Evolutionary conservation across 2,888 invertebrate genomes (phyloP).

Genomic region (Drosophila leonis): DNA sequence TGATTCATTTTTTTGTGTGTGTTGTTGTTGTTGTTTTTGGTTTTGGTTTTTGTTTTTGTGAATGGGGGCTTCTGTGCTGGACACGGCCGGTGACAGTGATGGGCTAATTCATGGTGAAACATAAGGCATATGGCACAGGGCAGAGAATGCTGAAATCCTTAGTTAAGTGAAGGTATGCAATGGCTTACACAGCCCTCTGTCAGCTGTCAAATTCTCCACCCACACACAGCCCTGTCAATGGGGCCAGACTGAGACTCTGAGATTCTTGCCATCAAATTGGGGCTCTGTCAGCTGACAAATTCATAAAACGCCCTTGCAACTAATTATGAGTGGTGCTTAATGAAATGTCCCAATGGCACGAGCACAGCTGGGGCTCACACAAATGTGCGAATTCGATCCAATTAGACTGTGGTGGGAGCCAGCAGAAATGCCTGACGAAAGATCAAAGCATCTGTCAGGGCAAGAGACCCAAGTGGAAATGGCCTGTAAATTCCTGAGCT

Average conservation of each 20-base stretch:
- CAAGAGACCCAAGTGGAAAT: background rate
- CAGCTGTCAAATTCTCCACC: slow-evolving; percentile 22
- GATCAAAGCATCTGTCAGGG: background rate
- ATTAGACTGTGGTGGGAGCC: background rate
- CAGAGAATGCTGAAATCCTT: slow-evolving; percentile 8
- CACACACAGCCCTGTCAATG: background rate
- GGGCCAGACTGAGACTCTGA: background rate
- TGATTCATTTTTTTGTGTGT: slow-evolving; percentile 7
- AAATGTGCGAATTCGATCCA: slow-evolving; percentile 1
- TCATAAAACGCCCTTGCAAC: slow-evolving; percentile 37
- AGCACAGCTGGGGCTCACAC: background rate
- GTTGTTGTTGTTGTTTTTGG: background rate
- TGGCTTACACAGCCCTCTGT: slow-evolving; percentile 12
- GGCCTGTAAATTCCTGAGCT: background rate
- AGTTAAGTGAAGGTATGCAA: slow-evolving; percentile 30
- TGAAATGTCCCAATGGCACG: slow-evolving; percentile 5
- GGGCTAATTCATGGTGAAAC: slow-evolving; percentile 65
- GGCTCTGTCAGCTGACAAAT: slow-evolving; percentile 45
- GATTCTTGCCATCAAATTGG: background rate
- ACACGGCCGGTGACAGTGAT: slow-evolving; percentile 62
- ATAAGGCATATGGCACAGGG: slow-evolving; percentile 16
- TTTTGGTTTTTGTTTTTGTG: slow-evolving; percentile 7
- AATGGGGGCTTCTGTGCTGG: slow-evolving; percentile 56
- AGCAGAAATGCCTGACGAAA: background rate
- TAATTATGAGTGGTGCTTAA: slow-evolving; percentile 27